These are phyloP conservation scores for Tineola bisselliella DNA, from an alignment of 2,888 invertebrate genomes.

Conservation along the genomic window DNA sequence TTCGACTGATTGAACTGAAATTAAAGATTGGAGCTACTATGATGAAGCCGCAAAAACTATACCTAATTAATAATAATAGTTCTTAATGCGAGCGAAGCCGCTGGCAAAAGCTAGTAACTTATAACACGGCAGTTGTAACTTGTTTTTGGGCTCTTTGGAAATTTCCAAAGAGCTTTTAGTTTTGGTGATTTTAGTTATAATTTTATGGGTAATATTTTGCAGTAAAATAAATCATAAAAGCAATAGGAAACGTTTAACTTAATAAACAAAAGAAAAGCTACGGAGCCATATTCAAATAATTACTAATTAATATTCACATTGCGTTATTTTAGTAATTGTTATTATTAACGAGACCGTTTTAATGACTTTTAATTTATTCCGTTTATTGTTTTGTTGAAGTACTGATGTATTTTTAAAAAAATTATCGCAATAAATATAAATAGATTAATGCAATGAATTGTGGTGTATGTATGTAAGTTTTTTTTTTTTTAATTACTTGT, in stretches of 20 bases:
- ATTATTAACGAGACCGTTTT: background rate
- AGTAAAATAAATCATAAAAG: too few relatives aligned
- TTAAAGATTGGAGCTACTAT: too few relatives aligned
- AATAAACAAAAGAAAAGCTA: too few relatives aligned
- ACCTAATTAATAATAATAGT: too few relatives aligned
- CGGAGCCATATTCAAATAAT: background rate
- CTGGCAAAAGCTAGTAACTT: too few relatives aligned
- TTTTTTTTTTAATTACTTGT: background rate
- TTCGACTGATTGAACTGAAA: too few relatives aligned
- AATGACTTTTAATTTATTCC: background rate
- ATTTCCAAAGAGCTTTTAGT: background rate
- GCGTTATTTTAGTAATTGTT: background rate
- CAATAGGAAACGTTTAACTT: too few relatives aligned
- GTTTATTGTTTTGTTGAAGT: background rate
- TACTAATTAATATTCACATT: background rate
- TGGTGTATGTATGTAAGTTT: background rate
- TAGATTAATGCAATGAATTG: background rate
- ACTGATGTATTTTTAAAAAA: background rate
- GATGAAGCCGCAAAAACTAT: too few relatives aligned
- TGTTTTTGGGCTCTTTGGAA: background rate
- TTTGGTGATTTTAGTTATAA: too few relatives aligned
- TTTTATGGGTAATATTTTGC: too few relatives aligned
- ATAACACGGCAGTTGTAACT: too few relatives aligned
- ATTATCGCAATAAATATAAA: background rate
- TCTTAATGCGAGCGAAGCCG: too few relatives aligned